Base-by-base conservation (phyloP, 2,797 vertebrate genomes). In the Helicolenus hilgendorfi region DNA sequence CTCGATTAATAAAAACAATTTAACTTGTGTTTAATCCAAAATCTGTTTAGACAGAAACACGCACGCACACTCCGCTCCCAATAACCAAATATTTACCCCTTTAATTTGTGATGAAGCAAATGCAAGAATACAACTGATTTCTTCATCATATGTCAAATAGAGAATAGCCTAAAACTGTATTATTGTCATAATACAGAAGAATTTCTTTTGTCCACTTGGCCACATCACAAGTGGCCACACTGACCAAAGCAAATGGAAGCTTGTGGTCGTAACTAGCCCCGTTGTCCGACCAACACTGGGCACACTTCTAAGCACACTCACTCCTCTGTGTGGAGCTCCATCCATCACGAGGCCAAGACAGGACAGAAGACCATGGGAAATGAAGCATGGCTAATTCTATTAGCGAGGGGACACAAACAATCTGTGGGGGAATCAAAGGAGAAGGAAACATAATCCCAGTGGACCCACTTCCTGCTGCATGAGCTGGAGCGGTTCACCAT, bases 341-440 rank as follows among this genome's bases (percentile, higher is more conserved):
- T 96, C 96, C 87, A 94, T 96, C 92, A 94, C 58, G 5, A 84
- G 87, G 89, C 92, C 83, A 77, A 89, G 93, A 95, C 92, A 89
- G 94, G 86, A 96, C 90, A 85, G 90, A 94, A 86, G 94, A 94
- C 86, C 90, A 93, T 96, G 96, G 93, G 96, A 97, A 97, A 97
- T 96, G 95, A 96, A 96, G 96, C 96, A 91, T 96, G 93, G 90
- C 93, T 97, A 97, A 98, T 97, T 96, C 91, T 95, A 96, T 98
- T 97, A 97, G 96, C 79, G 72, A 77, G 7, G 90, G 87, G 95
- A 97, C 94, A 96, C 95, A 95, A 96, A 93, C 93, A 95, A 96
- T 97, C 96, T 95, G 93, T 92, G 94, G 95, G 94, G 94, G 95
- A 96, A 96, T 97, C 95, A 93, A 96, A 95, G 91, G 85, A 89